Evolutionary conservation across 1,140 invertebrate genomes (phyloP).

Genomic region (Drosophila murphyi): DNA sequence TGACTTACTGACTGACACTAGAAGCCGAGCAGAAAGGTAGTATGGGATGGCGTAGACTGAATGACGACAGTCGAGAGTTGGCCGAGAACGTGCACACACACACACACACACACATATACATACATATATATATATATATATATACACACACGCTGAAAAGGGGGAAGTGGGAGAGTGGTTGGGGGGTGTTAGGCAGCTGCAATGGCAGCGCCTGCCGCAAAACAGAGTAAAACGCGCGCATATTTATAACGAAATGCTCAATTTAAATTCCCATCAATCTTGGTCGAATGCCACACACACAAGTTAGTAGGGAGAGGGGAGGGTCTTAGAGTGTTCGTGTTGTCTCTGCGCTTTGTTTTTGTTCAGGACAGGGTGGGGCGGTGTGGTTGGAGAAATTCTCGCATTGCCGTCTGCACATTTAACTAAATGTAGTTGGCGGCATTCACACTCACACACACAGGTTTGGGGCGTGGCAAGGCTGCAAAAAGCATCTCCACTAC

Average conservation of each 20-base stretch:
- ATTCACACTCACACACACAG: neutral
- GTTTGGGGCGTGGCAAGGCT: constrained; percentile 20
- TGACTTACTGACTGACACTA: constrained; percentile 25
- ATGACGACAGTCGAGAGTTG: neutral
- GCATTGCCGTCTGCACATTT: constrained; percentile 23
- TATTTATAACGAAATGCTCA: constrained; percentile 83
- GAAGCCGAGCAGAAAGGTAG: neutral
- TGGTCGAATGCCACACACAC: constrained; percentile 64
- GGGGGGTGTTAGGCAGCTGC: constrained; percentile 15
- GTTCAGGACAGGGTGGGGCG: neutral
- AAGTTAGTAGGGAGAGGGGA: neutral
- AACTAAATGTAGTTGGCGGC: constrained; percentile 33
- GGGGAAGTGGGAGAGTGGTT: neutral
- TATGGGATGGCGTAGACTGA: neutral
- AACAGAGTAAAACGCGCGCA: constrained; percentile 78
- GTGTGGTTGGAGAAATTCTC: neutral
- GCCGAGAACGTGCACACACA: neutral
- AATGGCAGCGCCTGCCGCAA: constrained; percentile 60
- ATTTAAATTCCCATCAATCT: constrained; percentile 82
- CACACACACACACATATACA: constrained; percentile 3
- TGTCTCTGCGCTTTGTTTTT: constrained; percentile 24
- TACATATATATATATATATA: too few species aligned
- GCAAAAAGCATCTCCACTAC: constrained; percentile 12
- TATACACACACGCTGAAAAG: neutral
- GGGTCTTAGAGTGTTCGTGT: constrained; percentile 5